Evolutionary conservation across 2,888 invertebrate genomes (phyloP).

Genomic region (Drosophila cracens): DNA sequence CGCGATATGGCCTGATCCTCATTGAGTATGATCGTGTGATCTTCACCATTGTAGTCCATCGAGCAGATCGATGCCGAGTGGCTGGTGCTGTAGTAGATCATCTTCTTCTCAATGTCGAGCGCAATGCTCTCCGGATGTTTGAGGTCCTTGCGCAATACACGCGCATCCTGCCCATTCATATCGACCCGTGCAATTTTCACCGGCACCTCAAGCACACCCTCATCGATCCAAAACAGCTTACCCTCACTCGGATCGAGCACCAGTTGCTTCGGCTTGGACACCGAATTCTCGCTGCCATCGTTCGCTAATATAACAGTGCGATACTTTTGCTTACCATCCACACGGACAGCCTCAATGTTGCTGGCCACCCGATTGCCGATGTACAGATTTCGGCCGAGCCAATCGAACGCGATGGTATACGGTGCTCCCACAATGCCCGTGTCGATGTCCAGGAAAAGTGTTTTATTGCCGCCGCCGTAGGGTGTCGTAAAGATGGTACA

Average conservation of each 20-base stretch:
- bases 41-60: conserved; percentile 90
- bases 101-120: conserved; percentile 92
- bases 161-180: conserved; percentile 95
- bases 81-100: conserved; percentile 94
- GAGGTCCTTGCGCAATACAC: conserved; percentile 89
- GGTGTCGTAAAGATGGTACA: conserved; percentile 94
- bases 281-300: conserved; percentile 93
- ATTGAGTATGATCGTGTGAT: conserved; percentile 88
- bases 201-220: conserved; percentile 95
- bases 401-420: conserved; percentile 96
- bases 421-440: conserved; percentile 96
- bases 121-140: conserved; percentile 92
- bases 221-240: conserved; percentile 97
- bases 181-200: conserved; percentile 95
- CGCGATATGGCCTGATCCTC: conserved; percentile 90
- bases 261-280: conserved; percentile 94
- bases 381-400: conserved; percentile 97
- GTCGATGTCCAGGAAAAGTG: conserved; percentile 92
- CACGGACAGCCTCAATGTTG: conserved; percentile 94
- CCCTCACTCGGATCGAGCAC: conserved; percentile 97
- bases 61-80: conserved; percentile 90
- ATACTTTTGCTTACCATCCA: conserved; percentile 93
- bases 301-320: conserved; percentile 95
- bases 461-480: conserved; percentile 93
- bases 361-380: conserved; percentile 95